phyloP scores from a whole-genome alignment of 1,140 invertebrate genomes.

The Drosophila gunungcola region DNA sequence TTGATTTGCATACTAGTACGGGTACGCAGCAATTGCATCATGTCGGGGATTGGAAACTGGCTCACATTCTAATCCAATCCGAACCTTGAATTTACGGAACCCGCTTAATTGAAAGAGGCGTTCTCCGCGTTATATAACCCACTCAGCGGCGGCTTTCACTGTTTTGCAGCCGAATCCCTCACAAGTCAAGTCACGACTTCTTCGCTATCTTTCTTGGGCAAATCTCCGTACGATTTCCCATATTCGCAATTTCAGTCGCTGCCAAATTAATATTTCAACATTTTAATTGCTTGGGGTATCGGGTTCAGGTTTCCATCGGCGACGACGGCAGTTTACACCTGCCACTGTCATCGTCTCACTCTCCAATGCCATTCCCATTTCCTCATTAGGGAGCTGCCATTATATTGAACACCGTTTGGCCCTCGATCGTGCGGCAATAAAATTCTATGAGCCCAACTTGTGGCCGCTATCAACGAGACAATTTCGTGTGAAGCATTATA shows the following conservation, averaged over 20 bases:
- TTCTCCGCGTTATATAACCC: conserved; percentile 25
- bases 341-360: conserved; percentile 37
- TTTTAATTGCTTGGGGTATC: conserved; percentile 47
- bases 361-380: conserved; percentile 12
- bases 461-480: conserved; percentile 64
- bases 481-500: conserved; percentile 75
- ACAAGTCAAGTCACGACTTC: conserved; percentile 45
- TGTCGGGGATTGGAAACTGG: conserved; percentile 31
- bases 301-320: conserved; percentile 17
- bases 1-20: conserved; percentile 47
- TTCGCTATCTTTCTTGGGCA: conserved; percentile 35
- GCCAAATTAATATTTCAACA: conserved; percentile 59
- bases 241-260: conserved; percentile 26
- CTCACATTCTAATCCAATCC: conserved; percentile 57
- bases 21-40: conserved; percentile 37
- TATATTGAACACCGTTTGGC: conserved; percentile 75
- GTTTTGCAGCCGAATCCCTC: conserved; percentile 25
- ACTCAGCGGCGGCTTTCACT: conserved; percentile 29
- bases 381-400: conserved; percentile 55
- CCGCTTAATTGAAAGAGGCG: conserved; percentile 59
- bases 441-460: conserved; percentile 70
- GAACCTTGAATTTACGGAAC: conserved; percentile 45
- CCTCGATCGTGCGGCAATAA: conserved; percentile 77
- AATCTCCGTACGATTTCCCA: conserved; percentile 41
- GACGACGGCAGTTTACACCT: conserved; percentile 51